Conservation (phyloP, 2,113 vertebrate genomes). For the Ploceus nigricollis region DNA sequence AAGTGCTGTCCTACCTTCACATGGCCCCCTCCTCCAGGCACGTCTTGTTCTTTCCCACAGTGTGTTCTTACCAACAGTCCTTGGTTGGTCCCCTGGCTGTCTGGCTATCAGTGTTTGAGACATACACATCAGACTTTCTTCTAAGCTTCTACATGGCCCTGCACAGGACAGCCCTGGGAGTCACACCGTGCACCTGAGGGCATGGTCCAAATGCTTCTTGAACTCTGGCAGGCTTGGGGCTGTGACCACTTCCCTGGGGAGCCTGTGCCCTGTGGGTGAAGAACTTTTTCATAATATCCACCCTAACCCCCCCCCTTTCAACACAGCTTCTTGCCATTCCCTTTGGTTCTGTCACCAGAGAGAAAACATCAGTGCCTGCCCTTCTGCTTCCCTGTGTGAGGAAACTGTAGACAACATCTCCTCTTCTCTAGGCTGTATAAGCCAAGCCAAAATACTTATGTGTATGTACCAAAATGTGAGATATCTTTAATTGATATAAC, state of each 20-base stretch:
- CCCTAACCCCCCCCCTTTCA: fast-evolving
- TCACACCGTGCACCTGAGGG: background rate
- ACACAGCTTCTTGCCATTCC: background rate
- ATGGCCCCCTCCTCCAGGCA: background rate
- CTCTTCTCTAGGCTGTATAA: background rate
- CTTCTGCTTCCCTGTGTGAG: background rate
- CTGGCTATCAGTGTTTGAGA: background rate
- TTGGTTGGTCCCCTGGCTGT: background rate
- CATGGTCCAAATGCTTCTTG: background rate
- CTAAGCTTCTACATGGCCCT: background rate
- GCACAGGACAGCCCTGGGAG: background rate
- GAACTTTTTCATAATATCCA: background rate
- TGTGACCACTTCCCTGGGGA: background rate
- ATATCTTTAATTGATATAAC: background rate
- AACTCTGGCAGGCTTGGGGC: background rate
- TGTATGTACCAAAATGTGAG: background rate
- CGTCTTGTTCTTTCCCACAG: background rate
- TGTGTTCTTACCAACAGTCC: background rate
- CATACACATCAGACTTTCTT: background rate
- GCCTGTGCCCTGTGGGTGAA: background rate
- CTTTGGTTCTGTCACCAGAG: background rate
- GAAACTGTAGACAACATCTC: background rate
- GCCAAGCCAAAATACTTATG: background rate
- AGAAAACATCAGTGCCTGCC: background rate
- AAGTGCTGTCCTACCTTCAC: background rate